Conservation (phyloP, 2,113 vertebrate genomes). For the Mus pahari region DNA sequence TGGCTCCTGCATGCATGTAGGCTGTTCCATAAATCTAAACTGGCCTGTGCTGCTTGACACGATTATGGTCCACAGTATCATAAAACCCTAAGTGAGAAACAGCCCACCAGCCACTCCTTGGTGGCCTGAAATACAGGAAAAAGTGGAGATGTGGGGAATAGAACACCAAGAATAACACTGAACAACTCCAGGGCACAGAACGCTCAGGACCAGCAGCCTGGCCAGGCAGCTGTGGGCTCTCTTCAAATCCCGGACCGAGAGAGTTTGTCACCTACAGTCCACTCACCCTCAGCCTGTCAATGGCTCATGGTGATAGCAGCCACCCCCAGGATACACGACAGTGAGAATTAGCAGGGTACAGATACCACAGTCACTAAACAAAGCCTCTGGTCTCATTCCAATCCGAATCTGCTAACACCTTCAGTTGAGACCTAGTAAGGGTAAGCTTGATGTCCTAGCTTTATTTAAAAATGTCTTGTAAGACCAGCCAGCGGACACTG, state of each 20-base stretch:
- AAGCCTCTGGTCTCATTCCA: not conserved
- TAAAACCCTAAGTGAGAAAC: not conserved
- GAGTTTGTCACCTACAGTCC: not conserved
- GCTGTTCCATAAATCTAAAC: not conserved
- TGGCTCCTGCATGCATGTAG: not conserved
- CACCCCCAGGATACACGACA: fast-evolving
- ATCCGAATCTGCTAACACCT: not conserved
- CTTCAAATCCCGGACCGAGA: not conserved
- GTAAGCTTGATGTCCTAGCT: not conserved
- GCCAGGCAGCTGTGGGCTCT: not conserved
- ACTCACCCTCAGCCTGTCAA: not conserved
- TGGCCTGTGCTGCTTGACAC: no score
- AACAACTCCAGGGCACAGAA: fast-evolving
- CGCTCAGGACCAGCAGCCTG: not conserved
- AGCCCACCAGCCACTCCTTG: not conserved
- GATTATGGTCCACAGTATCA: not conserved
- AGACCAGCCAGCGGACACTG: not conserved
- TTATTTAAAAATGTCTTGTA: not conserved
- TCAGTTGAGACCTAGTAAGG: not conserved
- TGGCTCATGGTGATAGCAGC: not conserved
- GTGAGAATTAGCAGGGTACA: not conserved
- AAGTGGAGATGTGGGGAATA: not conserved
- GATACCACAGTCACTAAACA: not conserved
- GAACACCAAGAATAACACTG: not conserved
- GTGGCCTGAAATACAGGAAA: not conserved